phyloP scores from a whole-genome alignment of 2,888 invertebrate species.

The Villa cingulata region DNA sequence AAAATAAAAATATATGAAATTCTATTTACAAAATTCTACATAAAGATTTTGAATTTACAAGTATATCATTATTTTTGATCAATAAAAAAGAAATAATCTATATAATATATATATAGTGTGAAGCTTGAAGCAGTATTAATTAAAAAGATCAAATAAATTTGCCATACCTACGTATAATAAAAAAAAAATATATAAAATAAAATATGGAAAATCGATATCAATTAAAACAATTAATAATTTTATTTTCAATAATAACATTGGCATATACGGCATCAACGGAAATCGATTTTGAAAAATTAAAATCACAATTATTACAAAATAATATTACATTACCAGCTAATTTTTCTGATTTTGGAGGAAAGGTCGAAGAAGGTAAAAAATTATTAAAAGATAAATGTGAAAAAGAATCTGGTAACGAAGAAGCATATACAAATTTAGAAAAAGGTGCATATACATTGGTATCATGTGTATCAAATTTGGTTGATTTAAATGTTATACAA shows the following conservation, averaged over 20 bases:
- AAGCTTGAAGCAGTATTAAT: no score
- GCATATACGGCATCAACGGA: not conserved
- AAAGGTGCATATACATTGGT: slow-evolving; percentile 29
- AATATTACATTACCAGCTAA: slow-evolving; percentile 8
- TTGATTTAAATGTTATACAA: slow-evolving; percentile 45
- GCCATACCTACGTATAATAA: no score
- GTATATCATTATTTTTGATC: no score
- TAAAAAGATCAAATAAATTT: no score
- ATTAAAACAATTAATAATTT: not conserved
- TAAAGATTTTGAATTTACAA: no score
- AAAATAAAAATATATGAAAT: no score
- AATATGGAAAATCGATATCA: not conserved
- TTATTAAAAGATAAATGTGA: slow-evolving; percentile 51
- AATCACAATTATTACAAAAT: slow-evolving; percentile 6
- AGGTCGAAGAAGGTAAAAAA: slow-evolving; percentile 38
- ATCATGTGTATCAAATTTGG: slow-evolving; percentile 43
- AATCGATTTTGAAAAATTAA: slow-evolving; percentile 6
- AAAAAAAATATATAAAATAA: no score
- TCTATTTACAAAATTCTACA: no score
- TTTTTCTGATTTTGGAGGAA: slow-evolving; percentile 8
- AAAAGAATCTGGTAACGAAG: slow-evolving; percentile 45
- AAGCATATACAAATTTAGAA: slow-evolving; percentile 37
- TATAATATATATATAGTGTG: no score
- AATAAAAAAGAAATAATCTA: no score
- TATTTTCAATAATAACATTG: no score